A percentile compares a stretch with the other conserved stretches of the same genome.
These are phyloP conservation scores for Sturmia bella DNA, from an alignment of 2,888 invertebrate species.

Conservation along the genomic window DNA sequence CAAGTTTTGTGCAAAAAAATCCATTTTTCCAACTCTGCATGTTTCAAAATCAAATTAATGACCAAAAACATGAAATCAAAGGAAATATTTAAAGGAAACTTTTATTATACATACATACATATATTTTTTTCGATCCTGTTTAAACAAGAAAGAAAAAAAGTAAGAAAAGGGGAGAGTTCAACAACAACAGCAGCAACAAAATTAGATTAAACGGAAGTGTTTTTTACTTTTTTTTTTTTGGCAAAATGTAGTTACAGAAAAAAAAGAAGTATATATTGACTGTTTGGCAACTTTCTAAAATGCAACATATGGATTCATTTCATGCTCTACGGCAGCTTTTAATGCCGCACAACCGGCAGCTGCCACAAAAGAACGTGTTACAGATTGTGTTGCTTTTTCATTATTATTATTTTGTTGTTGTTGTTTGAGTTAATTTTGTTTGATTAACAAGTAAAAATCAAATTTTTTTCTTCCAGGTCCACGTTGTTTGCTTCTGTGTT, in stretches of 20 bases:
- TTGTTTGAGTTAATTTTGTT: constrained; percentile 39
- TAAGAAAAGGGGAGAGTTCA: constrained; percentile 29
- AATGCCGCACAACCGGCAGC: constrained; percentile 26
- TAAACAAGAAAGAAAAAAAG: constrained; percentile 14
- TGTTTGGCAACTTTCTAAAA: constrained; percentile 53
- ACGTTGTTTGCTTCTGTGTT: not conserved
- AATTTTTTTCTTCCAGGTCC: not conserved
- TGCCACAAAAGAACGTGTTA: constrained; percentile 35
- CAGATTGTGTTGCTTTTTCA: constrained; percentile 15
- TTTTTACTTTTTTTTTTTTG: constrained; percentile 28
- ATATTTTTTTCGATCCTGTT: not conserved
- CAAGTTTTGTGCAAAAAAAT: not conserved
- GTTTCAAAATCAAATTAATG: constrained; percentile 60
- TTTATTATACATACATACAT: too few species aligned
- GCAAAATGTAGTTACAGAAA: constrained; percentile 28
- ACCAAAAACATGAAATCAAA: constrained; percentile 56
- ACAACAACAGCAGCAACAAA: constrained; percentile 19
- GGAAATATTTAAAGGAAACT: constrained; percentile 56
- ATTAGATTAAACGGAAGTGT: constrained; percentile 68
- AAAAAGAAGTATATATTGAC: not conserved
- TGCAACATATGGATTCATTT: constrained; percentile 67
- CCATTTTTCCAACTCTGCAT: constrained; percentile 34
- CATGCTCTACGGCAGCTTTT: constrained; percentile 35
- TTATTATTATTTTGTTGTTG: not conserved
- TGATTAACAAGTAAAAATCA: constrained; percentile 31